These are phyloP conservation scores for Oligia strigilis DNA, from an alignment of 2,888 invertebrate genomes.

Conservation along the genomic window DNA sequence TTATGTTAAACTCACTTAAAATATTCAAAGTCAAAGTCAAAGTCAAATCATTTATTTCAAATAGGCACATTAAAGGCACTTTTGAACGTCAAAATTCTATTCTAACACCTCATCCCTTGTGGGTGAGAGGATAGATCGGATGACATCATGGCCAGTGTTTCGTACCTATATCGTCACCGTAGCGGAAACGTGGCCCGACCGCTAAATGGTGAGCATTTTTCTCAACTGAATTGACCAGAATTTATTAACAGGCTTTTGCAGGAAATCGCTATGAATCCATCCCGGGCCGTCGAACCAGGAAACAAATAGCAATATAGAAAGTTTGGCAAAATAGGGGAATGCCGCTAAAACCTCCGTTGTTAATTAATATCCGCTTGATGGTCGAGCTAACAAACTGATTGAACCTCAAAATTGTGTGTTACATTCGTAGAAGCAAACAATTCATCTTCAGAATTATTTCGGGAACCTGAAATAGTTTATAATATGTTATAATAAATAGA, in stretches of 20 bases:
- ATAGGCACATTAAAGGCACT: too few relatives aligned
- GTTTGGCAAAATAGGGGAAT: background rate
- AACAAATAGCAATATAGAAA: background rate
- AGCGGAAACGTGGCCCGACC: constrained; percentile 40
- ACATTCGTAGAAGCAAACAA: constrained; percentile 7
- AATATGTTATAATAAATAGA: background rate
- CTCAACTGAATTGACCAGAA: constrained; percentile 40
- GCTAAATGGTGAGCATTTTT: constrained; percentile 48
- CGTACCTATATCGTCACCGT: constrained; percentile 16
- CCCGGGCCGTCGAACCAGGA: constrained; percentile 18
- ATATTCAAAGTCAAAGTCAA: too few relatives aligned
- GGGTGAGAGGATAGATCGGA: constrained; percentile 11
- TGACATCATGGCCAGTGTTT: constrained; percentile 22
- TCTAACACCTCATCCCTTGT: constrained; percentile 4
- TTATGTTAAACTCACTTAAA: constrained; percentile 18
- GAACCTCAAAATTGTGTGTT: background rate
- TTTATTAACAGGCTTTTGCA: constrained; percentile 37
- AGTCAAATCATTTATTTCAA: too few relatives aligned
- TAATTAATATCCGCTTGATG: background rate
- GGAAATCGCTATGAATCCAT: constrained; percentile 2
- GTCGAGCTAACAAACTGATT: background rate
- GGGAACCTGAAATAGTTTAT: constrained; percentile 4
- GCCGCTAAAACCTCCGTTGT: background rate
- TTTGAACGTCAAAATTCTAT: too few relatives aligned
- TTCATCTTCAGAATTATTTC: background rate